Conservation (phyloP, 1,140 invertebrate genomes). For the Rhynchophorus ferrugineus region DNA sequence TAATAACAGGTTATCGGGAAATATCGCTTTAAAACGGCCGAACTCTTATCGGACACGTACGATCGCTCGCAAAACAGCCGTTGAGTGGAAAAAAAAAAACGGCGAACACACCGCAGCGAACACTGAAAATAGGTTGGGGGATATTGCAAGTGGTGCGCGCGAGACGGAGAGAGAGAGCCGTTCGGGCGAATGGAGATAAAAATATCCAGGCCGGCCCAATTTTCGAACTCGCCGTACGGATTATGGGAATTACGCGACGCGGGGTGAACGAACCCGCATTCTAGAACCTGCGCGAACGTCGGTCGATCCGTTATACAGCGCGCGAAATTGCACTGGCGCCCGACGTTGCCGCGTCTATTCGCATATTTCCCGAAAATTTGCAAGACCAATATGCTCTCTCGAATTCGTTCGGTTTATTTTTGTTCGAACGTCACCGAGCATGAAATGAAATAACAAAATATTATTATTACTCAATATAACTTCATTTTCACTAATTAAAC, state of each 20-base stretch:
- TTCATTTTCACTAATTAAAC: no score
- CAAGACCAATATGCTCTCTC: not conserved
- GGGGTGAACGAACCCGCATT: slow-evolving; percentile 12
- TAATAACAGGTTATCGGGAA: no score
- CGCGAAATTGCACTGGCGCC: slow-evolving; percentile 5
- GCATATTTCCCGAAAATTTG: not conserved
- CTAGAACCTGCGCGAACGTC: slow-evolving; percentile 6
- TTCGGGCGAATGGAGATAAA: not conserved
- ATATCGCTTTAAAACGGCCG: no score
- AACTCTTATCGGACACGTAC: no score
- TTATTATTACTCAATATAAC: no score
- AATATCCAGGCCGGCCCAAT: slow-evolving; percentile 8
- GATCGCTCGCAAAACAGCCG: no score
- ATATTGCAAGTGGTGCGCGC: not conserved
- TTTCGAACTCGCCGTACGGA: slow-evolving; percentile 8
- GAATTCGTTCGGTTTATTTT: no score
- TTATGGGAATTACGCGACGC: slow-evolving; percentile 12
- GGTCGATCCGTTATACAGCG: slow-evolving; percentile 10
- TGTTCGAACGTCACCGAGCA: no score
- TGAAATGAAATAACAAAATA: no score
- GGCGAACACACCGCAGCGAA: no score
- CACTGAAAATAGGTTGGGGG: not conserved
- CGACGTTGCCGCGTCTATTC: slow-evolving; percentile 5
- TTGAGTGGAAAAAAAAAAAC: no score
- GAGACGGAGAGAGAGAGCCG: not conserved